Base-by-base conservation (phyloP, 2,113 vertebrate species). In the Xerus inauris region DNA sequence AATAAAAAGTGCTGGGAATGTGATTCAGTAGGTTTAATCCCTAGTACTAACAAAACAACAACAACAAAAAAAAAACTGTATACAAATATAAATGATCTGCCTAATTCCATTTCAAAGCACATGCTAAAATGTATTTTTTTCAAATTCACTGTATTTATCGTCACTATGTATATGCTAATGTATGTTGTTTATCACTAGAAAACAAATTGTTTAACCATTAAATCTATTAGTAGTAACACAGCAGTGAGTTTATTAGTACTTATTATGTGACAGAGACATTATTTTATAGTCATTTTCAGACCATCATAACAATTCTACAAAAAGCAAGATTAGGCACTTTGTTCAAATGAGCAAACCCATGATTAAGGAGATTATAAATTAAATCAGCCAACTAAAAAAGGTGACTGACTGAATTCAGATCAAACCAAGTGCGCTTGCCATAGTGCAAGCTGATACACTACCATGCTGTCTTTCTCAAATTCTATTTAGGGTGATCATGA, bases 61-160 rank as follows among this genome's bases (percentile, higher is more conserved):
- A 54, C 17, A 57, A 57, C 17, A 20, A 4, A 54, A 19, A 54
- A 82, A 8, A 82, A 8, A 3, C 22, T 22, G 54, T 22, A 59
- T 28, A 88, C 22, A 91, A 73, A 77, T 65, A 93, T 32, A 62
- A 40, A 64, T 22, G 49, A 65, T 19, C 71, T 65, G 59, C 47
- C 35, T 35, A 8, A 47, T 75, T 88, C 83, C 16, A 49, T 91
- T 84, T 84, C 65, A 88, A 93, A 71, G 28, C 2, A 40, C 20
- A 51, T n/a, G 71, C 20, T 91, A 57, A 94, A 79, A 85, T 71
- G 28, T 14, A 49, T 42, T 77, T 67, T 51, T 85, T 88, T 76
- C 65, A 32, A 94, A 90, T 90, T 83, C 38, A 65, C 20, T 17
- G 13, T 51, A 80, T 82, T 94, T 90, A 82, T 76, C 38, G 88